Percentiles rank a stretch among this genome's conserved stretches.
These are phyloP conservation scores for Imbricaverruca yamaguchii DNA, from an alignment of 2,888 invertebrate species.

Conservation along the genomic window DNA sequence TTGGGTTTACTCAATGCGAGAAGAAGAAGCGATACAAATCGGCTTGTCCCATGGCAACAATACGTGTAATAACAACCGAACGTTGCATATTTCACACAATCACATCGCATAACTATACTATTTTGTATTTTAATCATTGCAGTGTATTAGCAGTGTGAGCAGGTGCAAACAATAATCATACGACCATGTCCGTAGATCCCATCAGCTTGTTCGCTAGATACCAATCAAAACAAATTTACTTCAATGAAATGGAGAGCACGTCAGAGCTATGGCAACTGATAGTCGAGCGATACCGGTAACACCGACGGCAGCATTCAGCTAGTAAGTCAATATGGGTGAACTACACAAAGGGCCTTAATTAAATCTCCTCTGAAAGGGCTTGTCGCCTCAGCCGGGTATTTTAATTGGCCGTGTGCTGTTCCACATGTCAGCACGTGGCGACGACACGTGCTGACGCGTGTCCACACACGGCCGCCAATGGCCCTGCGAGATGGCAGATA, in stretches of 20 bases:
- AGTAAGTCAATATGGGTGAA: not conserved
- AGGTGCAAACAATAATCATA: no score
- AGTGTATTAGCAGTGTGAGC: no score
- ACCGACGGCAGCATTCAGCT: not conserved
- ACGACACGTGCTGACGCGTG: not conserved
- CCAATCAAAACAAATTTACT: not conserved
- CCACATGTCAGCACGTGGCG: slow-evolving; percentile 5
- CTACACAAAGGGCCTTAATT: not conserved
- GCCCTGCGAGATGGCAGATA: not conserved
- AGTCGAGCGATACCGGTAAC: not conserved
- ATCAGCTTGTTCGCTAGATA: not conserved
- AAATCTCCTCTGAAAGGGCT: not conserved
- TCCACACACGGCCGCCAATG: not conserved
- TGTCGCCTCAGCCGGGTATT: not conserved
- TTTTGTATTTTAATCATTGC: no score
- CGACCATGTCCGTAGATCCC: no score
- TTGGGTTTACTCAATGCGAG: no score
- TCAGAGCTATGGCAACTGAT: not conserved
- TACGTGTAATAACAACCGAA: no score
- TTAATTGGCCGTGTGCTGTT: slow-evolving; percentile 14
- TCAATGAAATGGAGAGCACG: not conserved
- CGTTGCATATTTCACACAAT: no score
- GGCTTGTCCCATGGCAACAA: no score
- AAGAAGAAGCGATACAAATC: no score
- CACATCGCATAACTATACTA: no score